These are phyloP conservation scores for Corvus hawaiiensis DNA, from an alignment of 2,113 vertebrate species.

Conservation along the genomic window DNA sequence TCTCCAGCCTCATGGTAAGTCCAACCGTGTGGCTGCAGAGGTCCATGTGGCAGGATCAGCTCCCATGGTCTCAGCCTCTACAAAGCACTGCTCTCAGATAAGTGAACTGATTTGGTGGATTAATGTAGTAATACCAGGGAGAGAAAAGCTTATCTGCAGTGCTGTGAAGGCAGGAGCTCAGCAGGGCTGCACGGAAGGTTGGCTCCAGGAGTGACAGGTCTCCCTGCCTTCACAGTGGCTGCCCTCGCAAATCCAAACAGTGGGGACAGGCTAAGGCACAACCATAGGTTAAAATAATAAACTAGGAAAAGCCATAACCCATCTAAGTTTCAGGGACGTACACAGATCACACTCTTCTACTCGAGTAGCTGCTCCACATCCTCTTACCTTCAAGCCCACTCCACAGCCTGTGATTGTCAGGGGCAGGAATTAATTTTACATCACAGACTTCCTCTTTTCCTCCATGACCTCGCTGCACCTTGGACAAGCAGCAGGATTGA, in stretches of 20 bases:
- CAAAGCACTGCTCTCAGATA: not conserved
- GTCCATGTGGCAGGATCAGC: not conserved
- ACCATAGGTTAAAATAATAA: not conserved
- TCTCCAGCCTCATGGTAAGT: not conserved
- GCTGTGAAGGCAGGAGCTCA: constrained; percentile 35
- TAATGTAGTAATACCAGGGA: constrained; percentile 24
- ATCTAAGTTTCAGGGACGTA: not conserved
- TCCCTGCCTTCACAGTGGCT: constrained; percentile 25
- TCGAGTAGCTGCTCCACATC: not conserved
- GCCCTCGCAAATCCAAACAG: not conserved
- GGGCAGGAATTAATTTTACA: not conserved
- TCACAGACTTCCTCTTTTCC: not conserved
- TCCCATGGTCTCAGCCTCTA: not conserved
- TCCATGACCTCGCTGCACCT: not conserved
- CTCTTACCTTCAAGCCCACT: not conserved
- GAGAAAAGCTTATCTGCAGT: constrained; percentile 36
- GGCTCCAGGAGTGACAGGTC: constrained; percentile 44
- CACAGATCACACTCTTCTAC: not conserved
- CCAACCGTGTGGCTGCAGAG: not conserved
- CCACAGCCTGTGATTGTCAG: not conserved
- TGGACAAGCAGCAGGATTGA: not conserved
- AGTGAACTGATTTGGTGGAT: constrained; percentile 60
- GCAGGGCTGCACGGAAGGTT: constrained; percentile 31
- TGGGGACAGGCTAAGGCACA: not conserved
- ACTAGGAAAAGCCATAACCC: not conserved